These are phyloP conservation scores for Elmis aenea DNA, from an alignment of 2,888 invertebrate species.

Conservation along the genomic window DNA sequence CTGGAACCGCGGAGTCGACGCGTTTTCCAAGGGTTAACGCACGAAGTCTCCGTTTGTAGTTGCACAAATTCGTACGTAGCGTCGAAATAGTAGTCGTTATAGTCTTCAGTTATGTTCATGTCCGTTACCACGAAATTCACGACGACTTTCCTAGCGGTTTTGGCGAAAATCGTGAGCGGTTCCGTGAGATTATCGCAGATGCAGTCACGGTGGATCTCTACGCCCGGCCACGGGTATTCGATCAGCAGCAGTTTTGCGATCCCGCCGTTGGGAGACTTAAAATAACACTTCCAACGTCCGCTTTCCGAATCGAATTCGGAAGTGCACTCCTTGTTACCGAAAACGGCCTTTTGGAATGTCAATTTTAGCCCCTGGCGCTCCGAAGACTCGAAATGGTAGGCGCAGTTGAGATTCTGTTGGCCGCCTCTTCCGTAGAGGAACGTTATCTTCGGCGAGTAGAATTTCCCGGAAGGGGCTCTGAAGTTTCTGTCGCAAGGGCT, in stretches of 20 bases:
- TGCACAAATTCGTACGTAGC: slow-evolving; percentile 65
- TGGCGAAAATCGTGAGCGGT: slow-evolving; percentile 59
- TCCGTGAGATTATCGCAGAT: slow-evolving; percentile 67
- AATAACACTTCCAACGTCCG: slow-evolving; percentile 62
- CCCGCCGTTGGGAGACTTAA: slow-evolving; percentile 35
- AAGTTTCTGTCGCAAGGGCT: slow-evolving; percentile 62
- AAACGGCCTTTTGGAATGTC: slow-evolving; percentile 63
- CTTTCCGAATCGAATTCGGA: slow-evolving; percentile 63
- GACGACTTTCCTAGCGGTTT: slow-evolving; percentile 66
- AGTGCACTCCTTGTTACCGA: slow-evolving; percentile 64
- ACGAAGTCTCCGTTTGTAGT: slow-evolving; percentile 53
- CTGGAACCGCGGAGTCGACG: slow-evolving; percentile 64
- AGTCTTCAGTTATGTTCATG: slow-evolving; percentile 79
- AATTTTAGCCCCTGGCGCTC: slow-evolving; percentile 65
- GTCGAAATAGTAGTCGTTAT: slow-evolving; percentile 73
- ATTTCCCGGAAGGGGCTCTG: slow-evolving; percentile 49
- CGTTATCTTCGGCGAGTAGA: slow-evolving; percentile 73
- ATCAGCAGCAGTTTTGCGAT: slow-evolving; percentile 48
- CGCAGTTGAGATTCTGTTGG: slow-evolving; percentile 67
- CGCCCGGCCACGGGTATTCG: slow-evolving; percentile 66
- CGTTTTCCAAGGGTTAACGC: slow-evolving; percentile 62
- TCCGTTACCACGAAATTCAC: slow-evolving; percentile 68
- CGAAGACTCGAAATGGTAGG: slow-evolving; percentile 68
- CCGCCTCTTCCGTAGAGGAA: slow-evolving; percentile 81
- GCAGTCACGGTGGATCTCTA: slow-evolving; percentile 66